phyloP scores from a whole-genome alignment of 2,113 vertebrate species.

The Mormyrus lacerda region DNA sequence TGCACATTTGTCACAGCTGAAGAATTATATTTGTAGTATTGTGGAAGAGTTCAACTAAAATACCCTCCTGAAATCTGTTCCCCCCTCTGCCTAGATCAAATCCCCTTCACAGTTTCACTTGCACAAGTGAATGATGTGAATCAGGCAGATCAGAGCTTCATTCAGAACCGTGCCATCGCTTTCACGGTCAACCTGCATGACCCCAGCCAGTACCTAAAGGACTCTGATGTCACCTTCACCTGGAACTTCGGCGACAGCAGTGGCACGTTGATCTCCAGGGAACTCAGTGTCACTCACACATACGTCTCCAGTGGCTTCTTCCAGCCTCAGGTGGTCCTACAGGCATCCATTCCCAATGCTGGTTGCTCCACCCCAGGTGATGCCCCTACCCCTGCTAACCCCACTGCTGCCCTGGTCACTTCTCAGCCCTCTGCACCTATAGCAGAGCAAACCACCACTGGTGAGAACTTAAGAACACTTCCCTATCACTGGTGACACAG shows the following conservation, averaged over 20 bases:
- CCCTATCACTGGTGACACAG: not conserved
- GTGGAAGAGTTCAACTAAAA: not conserved
- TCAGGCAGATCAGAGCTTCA: slow-evolving; percentile 63
- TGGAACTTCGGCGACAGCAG: slow-evolving; percentile 90
- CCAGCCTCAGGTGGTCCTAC: slow-evolving; percentile 70
- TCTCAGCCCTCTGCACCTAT: slow-evolving; percentile 34
- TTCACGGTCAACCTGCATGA: slow-evolving; percentile 79
- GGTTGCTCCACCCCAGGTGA: slow-evolving; percentile 53
- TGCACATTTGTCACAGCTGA: not conserved
- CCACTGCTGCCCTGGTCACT: slow-evolving; percentile 39
- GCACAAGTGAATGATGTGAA: slow-evolving; percentile 67
- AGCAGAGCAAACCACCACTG: slow-evolving; percentile 39
- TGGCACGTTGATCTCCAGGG: slow-evolving; percentile 81
- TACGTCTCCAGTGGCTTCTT: slow-evolving; percentile 68
- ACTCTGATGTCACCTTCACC: slow-evolving; percentile 76
- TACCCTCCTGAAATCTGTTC: slow-evolving; percentile 13
- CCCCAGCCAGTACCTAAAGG: slow-evolving; percentile 76
- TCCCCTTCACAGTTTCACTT: slow-evolving; percentile 75
- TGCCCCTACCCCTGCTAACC: slow-evolving; percentile 22
- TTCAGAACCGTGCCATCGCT: slow-evolving; percentile 76
- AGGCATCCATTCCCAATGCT: slow-evolving; percentile 74
- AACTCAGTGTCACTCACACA: slow-evolving; percentile 72
- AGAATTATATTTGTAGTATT: not conserved
- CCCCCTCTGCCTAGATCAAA: slow-evolving; percentile 66
- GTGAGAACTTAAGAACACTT: slow-evolving; percentile 41